Percentiles rank a stretch among this genome's conserved stretches.
Evolutionary conservation across 2,113 vertebrate genomes (phyloP).

Genomic region (Nipponia nippon): DNA sequence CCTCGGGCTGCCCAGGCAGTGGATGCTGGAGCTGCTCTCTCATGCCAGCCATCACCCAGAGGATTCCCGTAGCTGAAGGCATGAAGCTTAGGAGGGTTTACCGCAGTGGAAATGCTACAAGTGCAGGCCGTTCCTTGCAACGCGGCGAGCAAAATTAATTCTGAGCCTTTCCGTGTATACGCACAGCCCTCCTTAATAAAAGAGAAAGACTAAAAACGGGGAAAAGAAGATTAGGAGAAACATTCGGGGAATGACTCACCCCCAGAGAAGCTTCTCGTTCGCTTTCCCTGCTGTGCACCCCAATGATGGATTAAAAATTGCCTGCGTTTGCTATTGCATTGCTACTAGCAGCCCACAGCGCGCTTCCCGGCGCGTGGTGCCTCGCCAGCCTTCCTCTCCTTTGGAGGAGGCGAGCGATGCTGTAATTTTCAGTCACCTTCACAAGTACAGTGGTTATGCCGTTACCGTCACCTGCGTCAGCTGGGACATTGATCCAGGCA

Average conservation of each 20-base stretch:
- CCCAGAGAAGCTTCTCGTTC: neutral
- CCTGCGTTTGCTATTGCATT: neutral
- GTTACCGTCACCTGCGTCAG: neutral
- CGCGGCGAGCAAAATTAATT: rapidly evolving
- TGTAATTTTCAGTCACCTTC: neutral
- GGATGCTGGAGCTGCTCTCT: neutral
- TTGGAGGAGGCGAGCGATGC: rapidly evolving
- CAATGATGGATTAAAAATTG: neutral
- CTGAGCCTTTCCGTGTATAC: neutral
- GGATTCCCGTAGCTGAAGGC: neutral
- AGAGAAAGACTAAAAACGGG: rapidly evolving
- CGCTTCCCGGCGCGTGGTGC: rapidly evolving
- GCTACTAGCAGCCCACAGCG: neutral
- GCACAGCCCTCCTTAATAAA: neutral
- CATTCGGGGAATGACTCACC: neutral
- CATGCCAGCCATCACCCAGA: neutral
- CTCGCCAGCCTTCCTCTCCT: neutral
- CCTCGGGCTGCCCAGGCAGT: neutral
- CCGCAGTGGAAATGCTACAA: neutral
- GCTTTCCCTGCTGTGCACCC: neutral
- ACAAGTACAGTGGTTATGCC: neutral
- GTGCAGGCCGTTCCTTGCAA: neutral
- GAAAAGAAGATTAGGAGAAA: neutral
- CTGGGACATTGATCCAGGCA: neutral
- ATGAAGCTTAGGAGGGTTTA: neutral